Conservation (phyloP, 1,140 invertebrate genomes). For the Epicauta chinensis region DNA sequence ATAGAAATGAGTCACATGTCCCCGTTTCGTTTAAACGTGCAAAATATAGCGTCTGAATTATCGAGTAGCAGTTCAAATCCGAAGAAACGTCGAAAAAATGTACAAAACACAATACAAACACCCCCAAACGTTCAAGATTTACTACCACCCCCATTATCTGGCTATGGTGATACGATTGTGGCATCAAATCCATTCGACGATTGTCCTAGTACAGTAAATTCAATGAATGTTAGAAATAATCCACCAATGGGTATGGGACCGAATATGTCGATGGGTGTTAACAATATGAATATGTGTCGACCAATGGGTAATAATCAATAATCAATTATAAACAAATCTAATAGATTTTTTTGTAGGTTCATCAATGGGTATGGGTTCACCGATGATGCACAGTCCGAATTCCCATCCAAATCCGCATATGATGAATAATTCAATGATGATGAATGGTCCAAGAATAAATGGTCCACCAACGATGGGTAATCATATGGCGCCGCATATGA, state of each 20-base stretch:
- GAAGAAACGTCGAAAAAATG: constrained; percentile 62
- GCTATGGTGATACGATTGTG: constrained; percentile 88
- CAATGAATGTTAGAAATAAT: constrained; percentile 55
- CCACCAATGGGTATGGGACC: constrained; percentile 41
- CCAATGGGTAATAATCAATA: constrained; percentile 46
- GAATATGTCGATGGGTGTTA: constrained; percentile 41
- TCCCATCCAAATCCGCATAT: constrained; percentile 29
- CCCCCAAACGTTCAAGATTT: constrained; percentile 66
- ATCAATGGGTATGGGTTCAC: constrained; percentile 43
- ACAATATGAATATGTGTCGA: constrained; percentile 56
- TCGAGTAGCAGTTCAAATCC: constrained; percentile 60
- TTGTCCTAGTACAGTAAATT: constrained; percentile 60
- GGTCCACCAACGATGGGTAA: constrained; percentile 32
- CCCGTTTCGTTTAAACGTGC: constrained; percentile 60
- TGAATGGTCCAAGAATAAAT: constrained; percentile 39
- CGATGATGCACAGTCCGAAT: constrained; percentile 50
- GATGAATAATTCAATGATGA: constrained; percentile 40
- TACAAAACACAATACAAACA: constrained; percentile 49
- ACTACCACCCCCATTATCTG: constrained; percentile 73
- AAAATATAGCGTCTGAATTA: constrained; percentile 51
- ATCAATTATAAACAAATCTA: not conserved
- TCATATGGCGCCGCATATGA: constrained; percentile 37
- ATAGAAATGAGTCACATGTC: constrained; percentile 60
- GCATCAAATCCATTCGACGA: constrained; percentile 96
- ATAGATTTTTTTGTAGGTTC: constrained; percentile 8